These are phyloP conservation scores for Caenorhabditis sp. DNA, from an alignment of 2,888 invertebrate genomes.

Conservation along the genomic window DNA sequence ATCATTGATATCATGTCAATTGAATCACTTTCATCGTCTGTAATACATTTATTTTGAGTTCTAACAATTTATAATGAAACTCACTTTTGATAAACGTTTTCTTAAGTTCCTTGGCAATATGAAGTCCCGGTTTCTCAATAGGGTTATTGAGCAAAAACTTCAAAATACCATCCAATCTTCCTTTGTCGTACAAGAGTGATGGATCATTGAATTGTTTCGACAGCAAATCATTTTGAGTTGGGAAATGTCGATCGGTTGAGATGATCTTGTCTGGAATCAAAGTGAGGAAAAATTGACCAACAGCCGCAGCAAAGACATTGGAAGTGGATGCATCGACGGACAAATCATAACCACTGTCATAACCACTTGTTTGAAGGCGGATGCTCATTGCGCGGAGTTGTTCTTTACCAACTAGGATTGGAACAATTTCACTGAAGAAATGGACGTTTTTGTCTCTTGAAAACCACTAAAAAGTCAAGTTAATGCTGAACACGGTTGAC, in stretches of 20 bases:
- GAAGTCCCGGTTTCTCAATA: constrained; percentile 58
- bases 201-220: constrained; percentile 48
- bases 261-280: constrained; percentile 52
- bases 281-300: constrained; percentile 67
- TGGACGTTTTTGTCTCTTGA: too few relatives aligned
- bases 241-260: constrained; percentile 14
- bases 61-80: not conserved
- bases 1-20: constrained; percentile 65
- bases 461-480: too few relatives aligned
- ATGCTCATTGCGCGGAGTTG: constrained; percentile 52
- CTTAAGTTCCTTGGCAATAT: constrained; percentile 56
- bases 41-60: not conserved
- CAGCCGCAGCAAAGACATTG: constrained; percentile 80
- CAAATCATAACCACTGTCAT: constrained; percentile 76
- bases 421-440: constrained; percentile 60
- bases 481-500: too few relatives aligned
- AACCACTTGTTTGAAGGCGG: constrained; percentile 75
- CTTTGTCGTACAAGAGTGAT: constrained; percentile 39
- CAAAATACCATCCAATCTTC: constrained; percentile 43
- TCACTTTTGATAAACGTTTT: constrained; percentile 52
- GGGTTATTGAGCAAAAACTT: constrained; percentile 61
- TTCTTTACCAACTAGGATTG: constrained; percentile 64
- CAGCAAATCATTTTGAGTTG: constrained; percentile 12
- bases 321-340: constrained; percentile 80
- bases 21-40: constrained; percentile 29